Conservation (phyloP, 2,113 vertebrate genomes). For the Pygoscelis adeliae region DNA sequence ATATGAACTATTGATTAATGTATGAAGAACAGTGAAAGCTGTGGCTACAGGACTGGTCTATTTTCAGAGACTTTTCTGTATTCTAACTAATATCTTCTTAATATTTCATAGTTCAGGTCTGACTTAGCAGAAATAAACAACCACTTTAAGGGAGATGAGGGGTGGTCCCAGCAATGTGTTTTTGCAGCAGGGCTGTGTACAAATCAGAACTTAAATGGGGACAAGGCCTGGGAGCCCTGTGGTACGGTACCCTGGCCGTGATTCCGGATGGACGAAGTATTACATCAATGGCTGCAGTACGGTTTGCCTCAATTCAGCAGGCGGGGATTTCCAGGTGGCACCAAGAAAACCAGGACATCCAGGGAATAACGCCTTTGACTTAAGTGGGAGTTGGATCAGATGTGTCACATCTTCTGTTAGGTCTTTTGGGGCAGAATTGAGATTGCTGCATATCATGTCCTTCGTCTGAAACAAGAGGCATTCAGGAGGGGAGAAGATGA, state of each 20-base stretch:
- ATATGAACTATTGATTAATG: constrained; percentile 64
- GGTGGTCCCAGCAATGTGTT: neutral
- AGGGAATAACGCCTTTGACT: neutral
- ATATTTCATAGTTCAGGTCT: neutral
- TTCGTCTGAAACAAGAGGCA: neutral
- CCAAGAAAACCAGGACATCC: neutral
- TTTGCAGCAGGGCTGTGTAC: neutral
- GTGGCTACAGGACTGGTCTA: constrained; percentile 32
- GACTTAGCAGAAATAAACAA: neutral
- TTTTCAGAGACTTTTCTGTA: constrained; percentile 37
- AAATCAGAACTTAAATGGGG: neutral
- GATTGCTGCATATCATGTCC: too few relatives aligned
- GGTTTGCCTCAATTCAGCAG: rapidly evolving
- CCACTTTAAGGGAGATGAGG: neutral
- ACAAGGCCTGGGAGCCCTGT: neutral
- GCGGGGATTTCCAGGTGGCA: neutral
- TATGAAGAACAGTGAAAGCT: constrained; percentile 41
- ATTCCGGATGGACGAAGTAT: neutral
- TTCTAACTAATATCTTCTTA: constrained; percentile 36
- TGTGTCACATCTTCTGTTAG: neutral
- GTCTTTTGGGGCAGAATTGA: neutral
- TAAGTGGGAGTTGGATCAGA: neutral
- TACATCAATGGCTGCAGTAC: rapidly evolving
- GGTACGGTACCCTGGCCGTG: rapidly evolving
- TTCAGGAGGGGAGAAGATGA: neutral